phyloP scores from a whole-genome alignment of 2,888 invertebrate species.

The Tetragonisca angustula region DNA sequence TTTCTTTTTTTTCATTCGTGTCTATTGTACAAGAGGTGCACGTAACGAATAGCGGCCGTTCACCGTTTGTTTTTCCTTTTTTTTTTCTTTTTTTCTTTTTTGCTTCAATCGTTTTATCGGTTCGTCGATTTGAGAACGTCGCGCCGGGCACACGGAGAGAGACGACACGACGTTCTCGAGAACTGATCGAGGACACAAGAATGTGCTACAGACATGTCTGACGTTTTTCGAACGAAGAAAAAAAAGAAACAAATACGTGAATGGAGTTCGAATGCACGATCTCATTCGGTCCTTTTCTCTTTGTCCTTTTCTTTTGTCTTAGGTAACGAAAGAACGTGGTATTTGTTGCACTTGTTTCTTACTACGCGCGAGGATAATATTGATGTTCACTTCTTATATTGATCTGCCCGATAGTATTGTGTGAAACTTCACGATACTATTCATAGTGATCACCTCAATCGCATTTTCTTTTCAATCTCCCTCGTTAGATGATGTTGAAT shows the following conservation, averaged over 20 bases:
- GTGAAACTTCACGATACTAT: not conserved
- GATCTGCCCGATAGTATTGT: not conserved
- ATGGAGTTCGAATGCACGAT: conserved; percentile 20
- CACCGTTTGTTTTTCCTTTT: conserved; percentile 25
- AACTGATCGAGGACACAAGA: conserved; percentile 29
- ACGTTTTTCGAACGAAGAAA: conserved; percentile 11
- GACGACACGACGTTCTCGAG: conserved; percentile 31
- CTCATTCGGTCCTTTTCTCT: conserved; percentile 7
- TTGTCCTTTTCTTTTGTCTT: not conserved
- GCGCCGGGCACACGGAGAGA: not conserved
- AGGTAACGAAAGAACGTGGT: conserved; percentile 32
- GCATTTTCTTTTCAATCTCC: not conserved
- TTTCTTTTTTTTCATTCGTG: conserved; percentile 18
- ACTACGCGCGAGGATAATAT: conserved; percentile 47
- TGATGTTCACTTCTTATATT: conserved; percentile 66
- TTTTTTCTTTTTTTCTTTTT: not conserved
- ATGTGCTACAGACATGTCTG: conserved; percentile 71
- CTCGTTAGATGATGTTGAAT: not conserved
- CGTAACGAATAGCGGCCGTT: conserved; percentile 20
- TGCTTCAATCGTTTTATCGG: not conserved
- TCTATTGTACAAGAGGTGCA: conserved; percentile 44
- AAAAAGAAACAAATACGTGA: not conserved
- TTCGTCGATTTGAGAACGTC: conserved; percentile 27
- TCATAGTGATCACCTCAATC: conserved; percentile 13
- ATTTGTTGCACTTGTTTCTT: conserved; percentile 2